Base-by-base conservation (phyloP, 2,113 vertebrate species). In the Brachirus orientalis region DNA sequence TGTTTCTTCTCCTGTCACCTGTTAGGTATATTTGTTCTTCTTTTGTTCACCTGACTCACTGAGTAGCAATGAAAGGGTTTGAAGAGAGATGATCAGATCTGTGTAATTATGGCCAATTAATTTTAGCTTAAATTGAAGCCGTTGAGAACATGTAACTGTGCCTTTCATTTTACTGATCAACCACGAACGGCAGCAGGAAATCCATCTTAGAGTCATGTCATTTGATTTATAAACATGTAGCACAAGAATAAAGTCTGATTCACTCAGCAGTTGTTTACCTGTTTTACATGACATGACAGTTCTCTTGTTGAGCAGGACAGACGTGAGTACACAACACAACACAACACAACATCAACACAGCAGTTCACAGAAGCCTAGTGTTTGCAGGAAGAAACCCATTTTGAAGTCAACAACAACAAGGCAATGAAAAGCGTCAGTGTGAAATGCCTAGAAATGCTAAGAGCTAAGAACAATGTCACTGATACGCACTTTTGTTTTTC, bases 41-140 rank as follows among this genome's bases (percentile, higher is more conserved):
- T 17, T 67, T 63, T 58, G 5, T 71, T 71, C 53, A 65, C 51
- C 55, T 53, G 47, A 73, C 35, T 74, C 57, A 63, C 7, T 72
- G 75, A 60, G 69, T 44, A 47, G 12, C 62, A 67, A 63, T 63
- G 54, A 79, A 74, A 53, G 45, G 10, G 43, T 69, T 69, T 14
- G 36, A 62, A 62, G 44, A 38, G 44, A 38, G 69, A 61, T 48
- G 50, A 54, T 65, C 64, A 71, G 54, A 79, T 75, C 44, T 44
- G 18, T 13, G 33, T 57, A 76, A 83, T 80, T 58, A 52, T 61
- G 6, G 44, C 14, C 66, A 69, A 75, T 75, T 83, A 77, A 55
- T 45, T n/a, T 52, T 69, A 54, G 63, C 59, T 75, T 70, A 35
- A 72, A 38, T 33, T 55, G 66, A 53, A 75, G 63, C 40, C 48